Base-by-base conservation (phyloP, 2,113 vertebrate genomes). In the Mus spicilegus region DNA sequence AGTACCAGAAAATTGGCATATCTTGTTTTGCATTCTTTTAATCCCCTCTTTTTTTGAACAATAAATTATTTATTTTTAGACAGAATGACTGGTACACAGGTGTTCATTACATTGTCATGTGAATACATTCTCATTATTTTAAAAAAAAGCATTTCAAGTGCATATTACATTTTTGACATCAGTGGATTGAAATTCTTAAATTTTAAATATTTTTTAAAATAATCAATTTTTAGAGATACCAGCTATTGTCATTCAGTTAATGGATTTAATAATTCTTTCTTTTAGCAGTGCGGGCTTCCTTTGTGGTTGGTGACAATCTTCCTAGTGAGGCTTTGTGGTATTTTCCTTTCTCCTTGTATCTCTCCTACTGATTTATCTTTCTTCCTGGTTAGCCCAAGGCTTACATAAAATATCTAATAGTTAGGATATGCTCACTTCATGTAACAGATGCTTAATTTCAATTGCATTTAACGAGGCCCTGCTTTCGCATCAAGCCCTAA, bases 1-100 rank as follows among this genome's bases (percentile, higher is more conserved):
- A 26, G 39, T 19, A 51, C 30, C 49, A 78, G 46, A 54, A 33
- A 20, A 36, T 33, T 78, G 49, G 33, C 76, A 54, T 19, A 33
- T 33, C 46, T 54, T 33, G 16, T 54, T 78, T 54, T 54, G 28
- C 51, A 20, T 10, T 54, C 28, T 78, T 78, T 17, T 33, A 42
- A 28, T 9, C 46, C 76, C 51, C 42, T 3, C 42, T 42, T 42
- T 42, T 42, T 42, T n/a, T 70, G 36, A 73, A 82, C 17, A 24
- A 58, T 90, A 93, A 94, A 86, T 91, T 96, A 0, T 82, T 94
- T 49, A 69, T 70, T 86, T 75, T 82, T 78, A 95, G 82, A 7
- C 81, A 42, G 49, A 76, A 6, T 81, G 20, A 51, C 24, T 17
- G 46, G 5, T 67, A 42, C 7, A 39, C 28, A 82, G n/a, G 61